Percentiles rank a stretch among this genome's conserved stretches.
Conservation (phyloP, 2,113 vertebrate species). For the Tetrao urogallus region DNA sequence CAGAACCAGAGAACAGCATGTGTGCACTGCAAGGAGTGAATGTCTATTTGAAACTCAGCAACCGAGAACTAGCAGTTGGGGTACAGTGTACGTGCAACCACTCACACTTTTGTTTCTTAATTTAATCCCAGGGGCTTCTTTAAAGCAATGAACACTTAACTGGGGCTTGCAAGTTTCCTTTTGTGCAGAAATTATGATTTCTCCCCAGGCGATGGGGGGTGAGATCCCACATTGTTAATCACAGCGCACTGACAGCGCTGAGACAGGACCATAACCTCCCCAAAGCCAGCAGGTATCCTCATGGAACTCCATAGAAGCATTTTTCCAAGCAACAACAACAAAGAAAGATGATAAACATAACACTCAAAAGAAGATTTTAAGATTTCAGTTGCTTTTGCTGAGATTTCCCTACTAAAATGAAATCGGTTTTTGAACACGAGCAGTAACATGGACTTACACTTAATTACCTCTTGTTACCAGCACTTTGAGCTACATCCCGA, state of each 20-base stretch:
- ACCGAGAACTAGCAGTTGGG: neutral
- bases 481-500: neutral
- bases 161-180: neutral
- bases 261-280: neutral
- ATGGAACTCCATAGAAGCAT: accelerated
- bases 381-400: neutral
- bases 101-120: neutral
- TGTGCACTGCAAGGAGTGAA: neutral
- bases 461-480: neutral
- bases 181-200: neutral
- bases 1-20: neutral
- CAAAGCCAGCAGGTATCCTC: neutral
- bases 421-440: neutral
- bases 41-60: neutral
- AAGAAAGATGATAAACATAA: neutral
- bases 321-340: neutral
- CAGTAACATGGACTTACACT: neutral
- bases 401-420: neutral
- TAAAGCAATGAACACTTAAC: neutral
- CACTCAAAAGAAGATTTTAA: neutral
- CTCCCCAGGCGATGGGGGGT: neutral
- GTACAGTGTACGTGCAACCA: neutral
- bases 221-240: neutral
- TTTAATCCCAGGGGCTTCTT: neutral
- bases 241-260: neutral